Evolutionary conservation across 2,113 vertebrate genomes (phyloP).

Genomic region (Loxodonta africana): DNA sequence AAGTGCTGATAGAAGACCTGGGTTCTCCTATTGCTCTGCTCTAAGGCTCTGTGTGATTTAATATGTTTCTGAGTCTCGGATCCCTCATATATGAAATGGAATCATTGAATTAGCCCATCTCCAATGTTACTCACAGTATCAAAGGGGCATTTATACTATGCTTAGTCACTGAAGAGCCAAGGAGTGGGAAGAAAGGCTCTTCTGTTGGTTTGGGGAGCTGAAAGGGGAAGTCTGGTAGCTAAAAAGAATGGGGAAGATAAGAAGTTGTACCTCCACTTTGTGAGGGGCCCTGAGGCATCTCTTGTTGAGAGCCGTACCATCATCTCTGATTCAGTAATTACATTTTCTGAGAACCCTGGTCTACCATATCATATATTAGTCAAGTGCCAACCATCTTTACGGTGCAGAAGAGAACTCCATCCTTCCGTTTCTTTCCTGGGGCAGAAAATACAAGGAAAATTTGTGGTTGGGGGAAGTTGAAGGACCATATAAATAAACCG

Average conservation of each 20-base stretch:
- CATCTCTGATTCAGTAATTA: neutral
- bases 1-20: neutral
- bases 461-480: neutral
- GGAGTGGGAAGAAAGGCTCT: neutral
- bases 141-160: neutral
- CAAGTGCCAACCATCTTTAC: neutral
- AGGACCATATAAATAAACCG: neutral
- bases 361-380: neutral
- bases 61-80: neutral
- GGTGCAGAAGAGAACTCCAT: neutral
- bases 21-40: neutral
- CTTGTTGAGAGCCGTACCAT: neutral
- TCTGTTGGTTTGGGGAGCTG: neutral
- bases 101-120: neutral
- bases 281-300: neutral
- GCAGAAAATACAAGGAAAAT: slow-evolving; percentile 22
- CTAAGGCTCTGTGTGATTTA: neutral
- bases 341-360: neutral
- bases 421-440: neutral
- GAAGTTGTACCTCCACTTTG: neutral
- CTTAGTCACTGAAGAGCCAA: neutral
- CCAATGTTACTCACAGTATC: neutral
- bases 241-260: neutral
- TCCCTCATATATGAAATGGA: no score
- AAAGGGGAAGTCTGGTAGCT: neutral